Evolutionary conservation across 2,113 vertebrate species (phyloP), one percentile per base, ranked within the genome.

Genomic region (Otocyon megalotis): DNA sequence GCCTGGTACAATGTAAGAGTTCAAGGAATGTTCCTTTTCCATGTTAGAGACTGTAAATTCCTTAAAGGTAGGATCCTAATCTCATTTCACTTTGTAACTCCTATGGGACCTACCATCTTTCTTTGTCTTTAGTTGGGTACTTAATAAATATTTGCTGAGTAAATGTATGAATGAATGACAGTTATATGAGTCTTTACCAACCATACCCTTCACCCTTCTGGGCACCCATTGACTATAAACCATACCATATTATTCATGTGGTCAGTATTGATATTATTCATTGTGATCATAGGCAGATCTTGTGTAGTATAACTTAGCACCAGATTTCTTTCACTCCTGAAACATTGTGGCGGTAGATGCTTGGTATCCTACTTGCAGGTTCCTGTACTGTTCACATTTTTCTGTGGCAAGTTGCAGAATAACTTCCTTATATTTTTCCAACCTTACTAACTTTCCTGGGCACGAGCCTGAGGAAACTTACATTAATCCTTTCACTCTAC

Each of bases 311-410:
- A 88, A 83, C 32, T 62, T 0, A 28, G 71, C 63, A 37, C 20
- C 96, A 16, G 22, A n/a, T 92, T 83, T 43, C 97, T 96, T 96
- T 88, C 87, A 93, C 92, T 97, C 93, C 81, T 89, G 83, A 94
- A 95, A 84, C 32, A 37, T 0, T 0, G 48, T 82, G 91, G 97
- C 53, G 16, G 37, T 30, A 12, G 63, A n/a, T 83, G 94, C 96
- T 96, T 90, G 58, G 95, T 77, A 48, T 14, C 74, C 56, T n/a
- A 8, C 28, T 54, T 56, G 19, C 2, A 37, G 28, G 60, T 97
- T 86, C 88, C 79, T 72, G 83, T 80, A 11, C 85, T 96, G 63
- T 94, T 96, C 92, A 85, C 28, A 48, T 90, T 96, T 92, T 88
- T 96, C 69, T 83, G 28, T 17, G 22, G 0, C 88, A 69, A 88